Evolutionary conservation across 2,113 vertebrate genomes (phyloP).

Genomic region (Chaetorhynchus papuensis): DNA sequence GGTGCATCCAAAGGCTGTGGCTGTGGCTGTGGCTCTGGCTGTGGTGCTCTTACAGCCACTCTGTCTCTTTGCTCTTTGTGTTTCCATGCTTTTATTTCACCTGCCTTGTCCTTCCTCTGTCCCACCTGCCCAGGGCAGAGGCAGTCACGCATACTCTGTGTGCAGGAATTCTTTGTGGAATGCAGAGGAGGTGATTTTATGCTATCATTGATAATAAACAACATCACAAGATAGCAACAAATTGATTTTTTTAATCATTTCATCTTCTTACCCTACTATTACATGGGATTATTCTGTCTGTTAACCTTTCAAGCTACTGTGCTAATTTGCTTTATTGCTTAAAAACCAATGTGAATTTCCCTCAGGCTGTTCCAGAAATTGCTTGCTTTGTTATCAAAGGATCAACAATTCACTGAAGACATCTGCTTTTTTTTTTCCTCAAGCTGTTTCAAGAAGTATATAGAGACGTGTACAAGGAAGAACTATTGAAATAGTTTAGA

Average conservation of each 20-base stretch:
- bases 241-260: constrained; percentile 10
- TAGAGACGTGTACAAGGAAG: neutral
- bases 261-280: neutral
- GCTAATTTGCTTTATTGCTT: constrained; percentile 52
- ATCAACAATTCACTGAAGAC: constrained; percentile 23
- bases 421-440: neutral
- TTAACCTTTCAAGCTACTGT: constrained; percentile 29
- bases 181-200: neutral
- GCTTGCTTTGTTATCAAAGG: constrained; percentile 25
- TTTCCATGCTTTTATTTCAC: neutral
- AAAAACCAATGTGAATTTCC: neutral
- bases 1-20: neutral
- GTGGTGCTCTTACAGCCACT: rapidly evolving
- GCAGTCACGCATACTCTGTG: too few relatives aligned
- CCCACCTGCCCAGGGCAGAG: neutral
- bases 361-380: constrained; percentile 5
- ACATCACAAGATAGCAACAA: neutral
- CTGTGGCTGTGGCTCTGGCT: neutral
- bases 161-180: neutral
- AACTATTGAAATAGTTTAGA: neutral
- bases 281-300: neutral
- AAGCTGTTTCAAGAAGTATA: neutral
- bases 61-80: neutral
- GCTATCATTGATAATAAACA: neutral
- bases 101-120: neutral